Conservation (phyloP, 1,140 invertebrate species). For the Hylaeus anthracinus region DNA sequence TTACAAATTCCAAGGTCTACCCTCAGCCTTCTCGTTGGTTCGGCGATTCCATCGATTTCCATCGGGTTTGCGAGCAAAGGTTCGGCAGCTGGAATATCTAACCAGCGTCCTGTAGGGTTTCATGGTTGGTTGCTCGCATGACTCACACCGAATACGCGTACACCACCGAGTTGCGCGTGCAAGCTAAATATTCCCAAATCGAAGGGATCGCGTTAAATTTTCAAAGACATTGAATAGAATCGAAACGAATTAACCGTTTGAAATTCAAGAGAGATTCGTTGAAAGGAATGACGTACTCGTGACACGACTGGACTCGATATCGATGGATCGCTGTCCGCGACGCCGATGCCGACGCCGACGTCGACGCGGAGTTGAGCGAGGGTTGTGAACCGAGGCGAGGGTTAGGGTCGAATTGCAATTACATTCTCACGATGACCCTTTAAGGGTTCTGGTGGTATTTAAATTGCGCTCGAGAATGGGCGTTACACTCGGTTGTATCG, state of each 20-base stretch:
- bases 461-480: constrained; percentile 47
- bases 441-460: constrained; percentile 42
- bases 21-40: constrained; percentile 24
- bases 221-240: too few species aligned
- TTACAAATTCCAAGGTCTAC: constrained; percentile 1
- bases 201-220: not conserved
- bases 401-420: constrained; percentile 46
- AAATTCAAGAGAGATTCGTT: not conserved
- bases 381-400: not conserved
- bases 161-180: not conserved
- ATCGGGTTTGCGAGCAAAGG: constrained; percentile 31
- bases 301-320: constrained; percentile 37
- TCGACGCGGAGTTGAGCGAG: not conserved
- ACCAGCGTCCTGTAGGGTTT: constrained; percentile 53
- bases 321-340: constrained; percentile 33
- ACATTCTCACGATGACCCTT: constrained; percentile 52
- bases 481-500: not conserved
- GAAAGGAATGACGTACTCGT: constrained; percentile 15
- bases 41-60: constrained; percentile 61
- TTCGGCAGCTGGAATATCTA: constrained; percentile 62
- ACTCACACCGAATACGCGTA: constrained; percentile 56
- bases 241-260: too few species aligned
- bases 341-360: too few species aligned
- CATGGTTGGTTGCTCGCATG: constrained; percentile 62
- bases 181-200: constrained; percentile 18